Evolutionary conservation across 2,888 invertebrate genomes (phyloP).

Genomic region (Andrena trimmerana): DNA sequence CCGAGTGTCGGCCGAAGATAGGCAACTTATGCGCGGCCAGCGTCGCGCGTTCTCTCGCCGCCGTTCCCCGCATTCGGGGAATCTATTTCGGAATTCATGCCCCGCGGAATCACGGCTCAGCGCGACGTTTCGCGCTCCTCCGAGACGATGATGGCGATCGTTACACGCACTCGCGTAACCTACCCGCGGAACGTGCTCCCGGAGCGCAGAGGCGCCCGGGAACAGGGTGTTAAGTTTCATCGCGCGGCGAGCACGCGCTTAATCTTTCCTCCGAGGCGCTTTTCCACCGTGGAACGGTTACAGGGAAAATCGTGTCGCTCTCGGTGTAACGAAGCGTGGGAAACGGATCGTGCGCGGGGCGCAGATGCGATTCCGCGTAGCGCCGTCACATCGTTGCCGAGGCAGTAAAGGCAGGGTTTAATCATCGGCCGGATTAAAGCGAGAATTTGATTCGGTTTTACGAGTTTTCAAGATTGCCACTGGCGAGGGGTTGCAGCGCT

Average conservation of each 20-base stretch:
- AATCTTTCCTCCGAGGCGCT: slow-evolving; percentile 26
- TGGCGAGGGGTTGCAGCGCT: slow-evolving; percentile 45
- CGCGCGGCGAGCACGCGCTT: slow-evolving; percentile 33
- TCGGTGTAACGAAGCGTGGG: slow-evolving; percentile 30
- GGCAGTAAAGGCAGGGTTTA: slow-evolving; percentile 79
- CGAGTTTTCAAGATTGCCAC: slow-evolving; percentile 82
- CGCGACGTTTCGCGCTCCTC: slow-evolving; percentile 1
- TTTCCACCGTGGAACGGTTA: not conserved
- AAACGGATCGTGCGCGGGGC: slow-evolving; percentile 10
- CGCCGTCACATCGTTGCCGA: slow-evolving; percentile 69
- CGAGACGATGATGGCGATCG: slow-evolving; percentile 15
- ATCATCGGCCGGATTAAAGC: slow-evolving; percentile 81
- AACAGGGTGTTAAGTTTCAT: slow-evolving; percentile 21
- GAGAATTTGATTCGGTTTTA: slow-evolving; percentile 84
- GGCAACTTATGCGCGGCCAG: slow-evolving; percentile 72
- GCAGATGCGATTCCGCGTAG: slow-evolving; percentile 45
- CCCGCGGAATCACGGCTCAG: slow-evolving; percentile 49
- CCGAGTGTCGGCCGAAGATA: slow-evolving; percentile 76
- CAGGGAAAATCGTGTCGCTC: slow-evolving; percentile 9
- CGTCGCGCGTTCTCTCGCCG: slow-evolving; percentile 46
- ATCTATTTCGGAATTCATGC: slow-evolving; percentile 69
- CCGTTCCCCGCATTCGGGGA: slow-evolving; percentile 41
- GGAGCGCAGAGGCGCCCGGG: not conserved
- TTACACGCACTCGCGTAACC: not conserved
- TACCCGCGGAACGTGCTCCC: slow-evolving; percentile 20